Percentiles rank a stretch among this genome's conserved stretches.
Conservation (phyloP, 2,113 vertebrate species). For the Syngnathus typhle region DNA sequence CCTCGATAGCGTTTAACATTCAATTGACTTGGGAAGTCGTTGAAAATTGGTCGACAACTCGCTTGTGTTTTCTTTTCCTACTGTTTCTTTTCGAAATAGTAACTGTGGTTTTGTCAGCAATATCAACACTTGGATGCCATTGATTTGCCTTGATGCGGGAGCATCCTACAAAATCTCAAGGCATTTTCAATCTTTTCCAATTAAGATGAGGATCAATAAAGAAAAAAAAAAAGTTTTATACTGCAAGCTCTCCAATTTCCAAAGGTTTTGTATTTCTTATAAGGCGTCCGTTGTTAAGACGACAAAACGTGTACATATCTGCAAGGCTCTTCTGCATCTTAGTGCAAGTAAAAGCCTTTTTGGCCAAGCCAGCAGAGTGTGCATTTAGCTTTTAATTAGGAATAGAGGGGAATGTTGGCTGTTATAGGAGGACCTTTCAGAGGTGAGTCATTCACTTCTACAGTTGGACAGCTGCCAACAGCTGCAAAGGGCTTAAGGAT, state of each 20-base stretch:
- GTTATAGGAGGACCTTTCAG: constrained; percentile 56
- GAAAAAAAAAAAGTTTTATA: background rate
- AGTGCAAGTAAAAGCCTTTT: background rate
- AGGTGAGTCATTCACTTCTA: constrained; percentile 60
- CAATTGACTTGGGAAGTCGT: background rate
- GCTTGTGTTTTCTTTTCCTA: background rate
- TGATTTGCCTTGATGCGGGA: background rate
- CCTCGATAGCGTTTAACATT: background rate
- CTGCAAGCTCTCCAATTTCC: background rate
- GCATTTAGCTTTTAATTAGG: constrained; percentile 66
- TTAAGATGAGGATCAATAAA: background rate
- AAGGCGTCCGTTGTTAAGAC: background rate
- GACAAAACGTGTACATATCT: constrained; percentile 22
- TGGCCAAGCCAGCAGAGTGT: constrained; percentile 43
- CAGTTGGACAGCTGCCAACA: constrained; percentile 49
- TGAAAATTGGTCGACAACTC: background rate
- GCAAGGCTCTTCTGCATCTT: background rate
- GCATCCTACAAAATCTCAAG: constrained; percentile 24
- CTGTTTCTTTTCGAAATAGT: too few species aligned
- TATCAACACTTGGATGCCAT: background rate
- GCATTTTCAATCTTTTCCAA: constrained; percentile 8
- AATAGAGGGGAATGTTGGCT: constrained; percentile 61
- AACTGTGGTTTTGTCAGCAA: too few species aligned
- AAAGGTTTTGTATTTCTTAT: background rate
- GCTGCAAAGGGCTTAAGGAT: constrained; percentile 35